Percentiles rank a stretch among this genome's conserved stretches.
These are phyloP conservation scores for Cyanoliseus patagonus DNA, from an alignment of 2,113 vertebrate genomes.

Conservation along the genomic window DNA sequence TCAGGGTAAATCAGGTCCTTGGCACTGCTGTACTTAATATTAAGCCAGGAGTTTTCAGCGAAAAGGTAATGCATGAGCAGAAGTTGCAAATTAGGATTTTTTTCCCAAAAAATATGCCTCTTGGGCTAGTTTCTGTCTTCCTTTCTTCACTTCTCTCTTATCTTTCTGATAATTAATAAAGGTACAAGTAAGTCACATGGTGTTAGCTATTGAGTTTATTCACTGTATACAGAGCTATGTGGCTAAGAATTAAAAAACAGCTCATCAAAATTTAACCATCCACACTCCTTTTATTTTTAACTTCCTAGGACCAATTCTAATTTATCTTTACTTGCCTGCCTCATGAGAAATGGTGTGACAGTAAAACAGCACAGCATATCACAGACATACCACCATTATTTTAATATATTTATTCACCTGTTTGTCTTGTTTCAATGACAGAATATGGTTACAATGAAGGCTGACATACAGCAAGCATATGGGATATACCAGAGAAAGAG, in stretches of 20 bases:
- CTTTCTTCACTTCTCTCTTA: neutral
- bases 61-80: neutral
- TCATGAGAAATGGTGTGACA: neutral
- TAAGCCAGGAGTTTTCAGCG: conserved; percentile 6
- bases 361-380: neutral
- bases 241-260: neutral
- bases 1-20: conserved; percentile 1
- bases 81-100: neutral
- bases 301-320: neutral
- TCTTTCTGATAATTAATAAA: conserved; percentile 4
- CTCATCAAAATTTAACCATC: neutral
- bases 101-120: neutral
- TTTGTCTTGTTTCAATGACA: neutral
- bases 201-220: neutral
- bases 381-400: neutral
- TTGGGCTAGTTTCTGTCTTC: neutral
- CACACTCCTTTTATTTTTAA: neutral
- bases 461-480: neutral
- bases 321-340: neutral
- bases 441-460: neutral
- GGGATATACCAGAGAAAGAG: neutral
- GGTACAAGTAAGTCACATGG: neutral
- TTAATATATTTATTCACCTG: neutral
- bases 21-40: neutral
- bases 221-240: neutral